Conservation (phyloP, 2,797 vertebrate genomes). For the Nyctibius grandis region DNA sequence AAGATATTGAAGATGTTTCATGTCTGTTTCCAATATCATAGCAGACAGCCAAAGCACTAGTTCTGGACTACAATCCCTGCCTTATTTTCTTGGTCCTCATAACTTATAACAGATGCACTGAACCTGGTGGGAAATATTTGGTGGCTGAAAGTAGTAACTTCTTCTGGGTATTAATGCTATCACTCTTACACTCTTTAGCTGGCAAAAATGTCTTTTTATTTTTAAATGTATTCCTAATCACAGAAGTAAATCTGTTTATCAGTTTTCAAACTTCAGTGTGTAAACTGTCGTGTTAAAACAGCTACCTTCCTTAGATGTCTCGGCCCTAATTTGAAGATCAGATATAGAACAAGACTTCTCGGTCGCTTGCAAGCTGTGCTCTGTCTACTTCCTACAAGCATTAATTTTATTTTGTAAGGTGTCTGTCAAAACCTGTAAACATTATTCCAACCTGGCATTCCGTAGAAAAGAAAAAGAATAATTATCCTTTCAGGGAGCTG, state of each 20-base stretch:
- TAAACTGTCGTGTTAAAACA: neutral
- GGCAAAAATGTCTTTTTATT: neutral
- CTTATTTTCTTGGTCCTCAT: neutral
- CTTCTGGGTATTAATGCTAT: neutral
- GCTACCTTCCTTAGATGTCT: neutral
- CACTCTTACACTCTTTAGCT: neutral
- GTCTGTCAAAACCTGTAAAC: neutral
- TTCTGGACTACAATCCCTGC: neutral
- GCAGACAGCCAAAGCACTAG: neutral
- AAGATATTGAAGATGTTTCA: neutral
- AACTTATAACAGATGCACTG: neutral
- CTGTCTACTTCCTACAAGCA: neutral
- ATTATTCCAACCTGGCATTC: neutral
- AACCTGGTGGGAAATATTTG: neutral
- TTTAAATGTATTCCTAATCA: neutral
- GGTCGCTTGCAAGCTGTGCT: neutral
- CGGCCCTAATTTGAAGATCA: neutral
- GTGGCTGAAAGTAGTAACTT: neutral
- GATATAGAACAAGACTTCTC: neutral
- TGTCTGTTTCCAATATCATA: neutral
- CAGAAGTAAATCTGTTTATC: neutral
- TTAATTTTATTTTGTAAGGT: neutral
- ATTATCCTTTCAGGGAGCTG: neutral
- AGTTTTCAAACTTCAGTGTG: neutral
- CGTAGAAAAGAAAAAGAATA: neutral